These are phyloP conservation scores for Spodoptera littoralis DNA, from an alignment of 2,888 invertebrate genomes.

Conservation along the genomic window DNA sequence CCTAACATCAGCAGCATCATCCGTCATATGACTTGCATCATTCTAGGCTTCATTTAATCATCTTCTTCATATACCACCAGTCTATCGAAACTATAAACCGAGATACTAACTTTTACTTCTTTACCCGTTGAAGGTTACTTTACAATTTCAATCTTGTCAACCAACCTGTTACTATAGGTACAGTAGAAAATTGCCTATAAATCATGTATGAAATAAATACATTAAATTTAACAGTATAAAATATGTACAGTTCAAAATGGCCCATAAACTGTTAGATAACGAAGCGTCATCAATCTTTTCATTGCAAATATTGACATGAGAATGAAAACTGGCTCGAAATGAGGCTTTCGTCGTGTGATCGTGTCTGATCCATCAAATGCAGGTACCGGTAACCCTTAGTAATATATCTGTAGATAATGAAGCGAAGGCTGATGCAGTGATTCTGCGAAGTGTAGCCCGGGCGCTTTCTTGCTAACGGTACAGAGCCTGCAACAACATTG, in stretches of 20 bases:
- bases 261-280: conserved; percentile 14
- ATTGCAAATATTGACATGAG: conserved; percentile 22
- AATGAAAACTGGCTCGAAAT: conserved; percentile 28
- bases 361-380: conserved; percentile 29
- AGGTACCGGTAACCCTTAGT: conserved; percentile 31
- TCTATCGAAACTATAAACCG: no score
- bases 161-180: no score
- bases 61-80: no score
- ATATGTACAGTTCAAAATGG: conserved; percentile 5
- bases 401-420: conserved; percentile 36
- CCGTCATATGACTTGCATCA: no score
- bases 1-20: no score
- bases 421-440: conserved; percentile 50
- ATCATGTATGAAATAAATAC: no score
- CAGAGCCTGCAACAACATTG: conserved; percentile 28
- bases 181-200: no score
- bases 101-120: no score
- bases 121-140: no score
- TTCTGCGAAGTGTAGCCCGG: conserved; percentile 52
- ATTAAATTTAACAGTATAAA: conserved; percentile 1
- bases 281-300: conserved; percentile 17
- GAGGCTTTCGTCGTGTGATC: conserved; percentile 25
- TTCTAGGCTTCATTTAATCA: no score
- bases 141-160: no score
- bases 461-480: conserved; percentile 57